phyloP scores from a whole-genome alignment of 2,113 vertebrate genomes.

The Callithrix jacchus region DNA sequence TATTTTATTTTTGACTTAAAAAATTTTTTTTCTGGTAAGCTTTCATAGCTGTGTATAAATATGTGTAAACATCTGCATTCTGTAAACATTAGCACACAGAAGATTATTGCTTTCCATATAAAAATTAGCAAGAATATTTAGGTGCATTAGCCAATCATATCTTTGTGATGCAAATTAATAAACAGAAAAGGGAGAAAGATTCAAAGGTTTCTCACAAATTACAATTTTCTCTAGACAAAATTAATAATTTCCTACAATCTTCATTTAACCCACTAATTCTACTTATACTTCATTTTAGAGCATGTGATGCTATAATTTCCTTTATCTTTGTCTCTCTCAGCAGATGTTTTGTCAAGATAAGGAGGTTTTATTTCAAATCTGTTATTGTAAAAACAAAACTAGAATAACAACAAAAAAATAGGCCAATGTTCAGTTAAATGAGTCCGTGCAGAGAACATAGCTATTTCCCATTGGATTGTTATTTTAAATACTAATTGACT shows the following conservation, averaged over 20 bases:
- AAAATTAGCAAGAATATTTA: background rate
- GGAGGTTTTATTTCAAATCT: slow-evolving; percentile 15
- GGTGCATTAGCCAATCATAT: rapidly evolving
- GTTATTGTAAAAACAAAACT: background rate
- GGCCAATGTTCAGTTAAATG: background rate
- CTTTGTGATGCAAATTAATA: background rate
- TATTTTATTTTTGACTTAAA: background rate
- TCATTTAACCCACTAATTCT: background rate
- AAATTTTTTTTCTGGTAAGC: background rate
- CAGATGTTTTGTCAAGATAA: background rate
- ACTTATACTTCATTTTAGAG: background rate
- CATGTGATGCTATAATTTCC: background rate
- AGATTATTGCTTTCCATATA: background rate
- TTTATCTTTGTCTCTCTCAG: background rate
- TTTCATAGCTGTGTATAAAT: background rate
- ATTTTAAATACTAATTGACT: slow-evolving; percentile 38
- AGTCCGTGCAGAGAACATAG: background rate
- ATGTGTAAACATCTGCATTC: background rate
- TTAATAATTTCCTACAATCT: background rate
- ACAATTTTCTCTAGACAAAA: background rate
- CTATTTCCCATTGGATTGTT: background rate
- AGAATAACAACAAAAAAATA: background rate
- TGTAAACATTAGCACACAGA: background rate
- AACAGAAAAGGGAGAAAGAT: background rate
- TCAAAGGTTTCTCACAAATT: background rate